Evolutionary conservation across 2,888 invertebrate species (phyloP).

Genomic region (Eulithis prunata): DNA sequence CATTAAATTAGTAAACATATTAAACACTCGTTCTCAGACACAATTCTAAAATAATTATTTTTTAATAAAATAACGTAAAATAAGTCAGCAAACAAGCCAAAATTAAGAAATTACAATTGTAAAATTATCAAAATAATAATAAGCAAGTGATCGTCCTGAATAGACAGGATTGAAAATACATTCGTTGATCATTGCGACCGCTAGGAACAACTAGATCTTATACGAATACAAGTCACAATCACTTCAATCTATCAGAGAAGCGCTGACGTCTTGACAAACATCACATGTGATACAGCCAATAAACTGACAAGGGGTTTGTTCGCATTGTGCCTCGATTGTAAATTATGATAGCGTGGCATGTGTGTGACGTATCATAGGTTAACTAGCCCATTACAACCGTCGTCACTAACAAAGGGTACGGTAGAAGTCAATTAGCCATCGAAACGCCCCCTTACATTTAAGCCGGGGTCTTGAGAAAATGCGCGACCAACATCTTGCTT

Average conservation of each 20-base stretch:
- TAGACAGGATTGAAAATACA: no score
- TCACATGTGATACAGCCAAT: conserved; percentile 4
- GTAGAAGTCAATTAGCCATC: conserved; percentile 77
- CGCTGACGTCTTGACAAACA: not conserved
- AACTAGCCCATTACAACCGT: conserved; percentile 64
- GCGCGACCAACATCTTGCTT: not conserved
- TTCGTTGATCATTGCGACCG: no score
- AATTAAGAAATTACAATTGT: no score
- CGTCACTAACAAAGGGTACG: conserved; percentile 68
- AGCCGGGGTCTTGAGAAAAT: not conserved
- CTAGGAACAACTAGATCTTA: no score
- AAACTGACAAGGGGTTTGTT: conserved; percentile 22
- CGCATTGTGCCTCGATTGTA: conserved; percentile 23
- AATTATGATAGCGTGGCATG: conserved; percentile 38
- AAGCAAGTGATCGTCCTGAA: no score
- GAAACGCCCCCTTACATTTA: conserved; percentile 72
- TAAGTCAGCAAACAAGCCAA: no score
- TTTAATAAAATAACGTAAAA: no score
- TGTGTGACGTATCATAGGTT: conserved; percentile 60
- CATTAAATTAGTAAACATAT: no score
- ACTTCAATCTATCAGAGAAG: not conserved
- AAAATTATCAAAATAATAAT: no score
- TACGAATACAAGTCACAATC: no score
- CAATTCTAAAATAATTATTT: no score
- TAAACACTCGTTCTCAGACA: no score